Evolutionary conservation across 2,888 invertebrate species (phyloP), one percentile per base, ranked within the genome.

Genomic region (Calameuta idolon): DNA sequence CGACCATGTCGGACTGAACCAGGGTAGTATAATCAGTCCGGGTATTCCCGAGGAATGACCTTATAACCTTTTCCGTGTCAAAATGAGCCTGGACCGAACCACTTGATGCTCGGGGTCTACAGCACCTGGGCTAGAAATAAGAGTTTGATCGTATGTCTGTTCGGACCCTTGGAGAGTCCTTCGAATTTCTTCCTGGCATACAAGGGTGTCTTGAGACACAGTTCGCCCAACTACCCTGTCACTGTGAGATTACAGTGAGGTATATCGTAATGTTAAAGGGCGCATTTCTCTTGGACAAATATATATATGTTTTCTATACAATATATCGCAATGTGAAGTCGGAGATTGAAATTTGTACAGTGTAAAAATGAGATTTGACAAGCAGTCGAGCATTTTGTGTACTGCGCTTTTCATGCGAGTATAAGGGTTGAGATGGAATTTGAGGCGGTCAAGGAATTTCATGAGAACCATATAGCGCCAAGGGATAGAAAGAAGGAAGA

Each of bases 31-130:
- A 9, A 55, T 9, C 9, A 23, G 23, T 55, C 23, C 9, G 9
- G 23, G 23, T 35, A n/a, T 68, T 69, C 68, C 37, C 23, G 15
- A 40, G 40, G 12, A 69, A 69, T 34, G 77, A 75, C 73, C 55
- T 55, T 23, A 55, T 55, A 23, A 55, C 23, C 55, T 55, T 55
- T 23, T 23, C 9, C 55, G 23, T 9, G 55, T 23, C 55, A 5
- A 55, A 55, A 55, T 55, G 55, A 55, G 23, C 23, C 55, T 55
- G 55, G 55, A 55, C 55, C 23, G 9, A 23, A 55, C 55, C 55
- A 55, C 55, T 55, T 55, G 55, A 55, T 55, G 55, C 55, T 55
- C 55, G 23, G 55, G 55, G 9, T 55, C 55, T 55, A 5, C 9
- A 23, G 9, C 9, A 55, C 2, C 9, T 23, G 15, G 55, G 23